phyloP scores from a whole-genome alignment of 2,888 invertebrate genomes.

The Teleiodes luculella region DNA sequence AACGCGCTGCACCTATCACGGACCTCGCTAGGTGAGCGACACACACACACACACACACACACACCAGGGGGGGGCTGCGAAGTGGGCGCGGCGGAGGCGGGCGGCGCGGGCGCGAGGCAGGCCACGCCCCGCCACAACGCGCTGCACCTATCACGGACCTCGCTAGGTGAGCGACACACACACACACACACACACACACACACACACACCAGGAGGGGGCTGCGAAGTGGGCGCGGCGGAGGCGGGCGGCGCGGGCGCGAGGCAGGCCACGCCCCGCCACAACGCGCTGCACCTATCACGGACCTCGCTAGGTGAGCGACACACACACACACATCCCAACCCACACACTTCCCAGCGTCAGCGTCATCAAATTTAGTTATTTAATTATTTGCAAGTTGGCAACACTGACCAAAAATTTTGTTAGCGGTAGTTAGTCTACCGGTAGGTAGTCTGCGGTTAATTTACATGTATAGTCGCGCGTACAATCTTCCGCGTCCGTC shows the following conservation, averaged over 20 bases:
- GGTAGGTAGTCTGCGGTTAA: no score
- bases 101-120: slow-evolving; percentile 34
- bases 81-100: slow-evolving; percentile 41
- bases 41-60: no score
- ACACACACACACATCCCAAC: no score
- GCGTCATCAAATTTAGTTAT: no score
- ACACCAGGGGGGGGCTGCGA: slow-evolving; percentile 55
- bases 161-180: slow-evolving; percentile 80
- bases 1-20: slow-evolving; percentile 77
- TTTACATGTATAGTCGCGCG: no score
- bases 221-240: slow-evolving; percentile 37
- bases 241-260: slow-evolving; percentile 35
- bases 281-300: slow-evolving; percentile 77
- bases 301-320: slow-evolving; percentile 79
- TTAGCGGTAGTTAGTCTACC: no score
- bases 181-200: no score
- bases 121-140: slow-evolving; percentile 65
- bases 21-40: slow-evolving; percentile 79
- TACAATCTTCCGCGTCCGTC: no score
- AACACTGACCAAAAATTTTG: no score
- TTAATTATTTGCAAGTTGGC: no score
- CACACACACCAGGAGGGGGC: slow-evolving; percentile 66
- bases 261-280: slow-evolving; percentile 64
- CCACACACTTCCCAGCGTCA: not conserved
- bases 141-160: slow-evolving; percentile 79